Evolutionary conservation across 2,888 invertebrate species (phyloP), one percentile per base, ranked within the genome.

Genomic region (Malacosoma neustria): DNA sequence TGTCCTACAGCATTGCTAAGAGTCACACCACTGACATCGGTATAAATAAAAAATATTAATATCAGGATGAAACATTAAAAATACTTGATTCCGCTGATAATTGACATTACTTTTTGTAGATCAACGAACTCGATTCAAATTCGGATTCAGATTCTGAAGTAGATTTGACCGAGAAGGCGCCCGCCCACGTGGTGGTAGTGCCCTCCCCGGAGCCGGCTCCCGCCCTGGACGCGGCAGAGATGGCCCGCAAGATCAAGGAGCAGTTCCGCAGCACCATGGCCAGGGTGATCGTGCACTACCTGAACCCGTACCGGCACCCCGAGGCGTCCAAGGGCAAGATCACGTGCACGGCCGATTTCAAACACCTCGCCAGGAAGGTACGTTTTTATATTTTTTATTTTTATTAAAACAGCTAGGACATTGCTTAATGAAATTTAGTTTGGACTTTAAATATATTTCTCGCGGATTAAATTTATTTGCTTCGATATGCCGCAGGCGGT

Each of bases 291-390:
- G 94, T 96, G 46, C 90, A 92, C 40, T 93, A 93, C 61, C 88
- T 98, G 40, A 96, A 95, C 76, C 95, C 95, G 0, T 98, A 94
- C 77, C 87, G 96, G 37, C 94, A 93, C 61, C 89, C 92, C 0
- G 93, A 93, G 48, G 98, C 97, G 59, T 90, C 90, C 51, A 87
- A 91, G 44, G 98, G 95, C 0, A 87, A 93, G 51, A 98, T 99
- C 54, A 92, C 92, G 2, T 93, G 90, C 61, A 96, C 94, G 0
- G 95, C 96, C 32, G 98, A 98, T 73, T 95, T 98, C 73, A 97
- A 97, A 70, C 96, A 97, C 81, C 87, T 98, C 38, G 97, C 97
- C 3, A 89, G 96, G 76, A 98, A 97, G 90, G 95, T 95, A 73
- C 60, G 61, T 49, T 11, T 4, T 0, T 11, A 35, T 13, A 22